Conservation (phyloP, 2,888 invertebrate species). For the Drosophila tanythrix region DNA sequence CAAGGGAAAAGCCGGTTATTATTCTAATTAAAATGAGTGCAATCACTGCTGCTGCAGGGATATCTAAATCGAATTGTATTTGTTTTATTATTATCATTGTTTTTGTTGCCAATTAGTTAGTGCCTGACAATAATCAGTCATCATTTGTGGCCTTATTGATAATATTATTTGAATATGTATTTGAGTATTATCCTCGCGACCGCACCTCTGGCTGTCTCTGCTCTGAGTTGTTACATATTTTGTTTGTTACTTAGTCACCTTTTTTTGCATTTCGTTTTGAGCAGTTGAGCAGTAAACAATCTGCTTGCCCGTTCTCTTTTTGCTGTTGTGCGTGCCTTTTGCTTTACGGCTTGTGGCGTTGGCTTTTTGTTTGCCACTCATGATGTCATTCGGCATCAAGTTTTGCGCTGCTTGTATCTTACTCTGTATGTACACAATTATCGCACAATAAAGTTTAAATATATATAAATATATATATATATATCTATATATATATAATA, state of each 20-base stretch:
- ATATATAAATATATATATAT: constrained; percentile 13
- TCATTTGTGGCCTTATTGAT: constrained; percentile 18
- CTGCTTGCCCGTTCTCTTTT: constrained; percentile 29
- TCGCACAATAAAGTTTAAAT: constrained; percentile 35
- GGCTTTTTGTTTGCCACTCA: constrained; percentile 34
- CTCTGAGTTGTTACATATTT: constrained; percentile 10
- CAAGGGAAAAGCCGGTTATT: background rate
- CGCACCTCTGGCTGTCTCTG: constrained; percentile 42
- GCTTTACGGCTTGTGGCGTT: constrained; percentile 30
- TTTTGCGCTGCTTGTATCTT: constrained; percentile 25
- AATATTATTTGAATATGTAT: constrained; percentile 12
- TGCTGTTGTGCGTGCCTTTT: constrained; percentile 24
- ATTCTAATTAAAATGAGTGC: background rate
- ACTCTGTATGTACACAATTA: constrained; percentile 27
- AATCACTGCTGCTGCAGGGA: constrained; percentile 28
- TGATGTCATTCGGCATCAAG: constrained; percentile 55
- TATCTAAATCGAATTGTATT: constrained; percentile 23
- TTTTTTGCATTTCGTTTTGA: background rate
- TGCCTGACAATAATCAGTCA: constrained; percentile 20
- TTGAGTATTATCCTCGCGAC: constrained; percentile 49
- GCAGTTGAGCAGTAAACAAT: constrained; percentile 42
- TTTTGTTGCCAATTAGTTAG: constrained; percentile 44
- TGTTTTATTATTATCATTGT: constrained; percentile 26
- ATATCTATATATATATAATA: constrained; percentile 10
- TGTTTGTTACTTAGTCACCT: constrained; percentile 46